A percentile compares a stretch with the other conserved stretches of the same genome.
phyloP scores from a whole-genome alignment of 2,888 invertebrate species.

The Plusia festucae region DNA sequence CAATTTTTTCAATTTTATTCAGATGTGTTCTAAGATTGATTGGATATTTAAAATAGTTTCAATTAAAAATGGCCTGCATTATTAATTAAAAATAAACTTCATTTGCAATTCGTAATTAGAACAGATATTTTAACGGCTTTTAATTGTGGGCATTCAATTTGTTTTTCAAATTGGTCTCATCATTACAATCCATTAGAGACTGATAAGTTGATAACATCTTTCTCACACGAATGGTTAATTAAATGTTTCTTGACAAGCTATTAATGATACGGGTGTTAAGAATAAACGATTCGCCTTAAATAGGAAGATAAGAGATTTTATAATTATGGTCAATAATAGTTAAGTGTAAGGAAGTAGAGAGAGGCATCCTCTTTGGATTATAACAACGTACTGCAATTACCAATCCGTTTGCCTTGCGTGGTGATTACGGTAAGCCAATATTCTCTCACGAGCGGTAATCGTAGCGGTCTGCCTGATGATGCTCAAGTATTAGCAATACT shows the following conservation, averaged over 20 bases:
- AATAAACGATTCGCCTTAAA: neutral
- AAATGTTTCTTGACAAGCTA: slow-evolving; percentile 34
- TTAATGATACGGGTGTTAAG: slow-evolving; percentile 26
- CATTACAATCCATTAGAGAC: slow-evolving; percentile 18
- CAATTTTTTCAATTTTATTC: slow-evolving; percentile 7
- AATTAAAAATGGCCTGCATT: slow-evolving; percentile 20
- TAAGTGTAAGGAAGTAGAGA: neutral
- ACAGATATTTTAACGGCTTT: slow-evolving; percentile 37
- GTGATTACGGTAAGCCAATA: slow-evolving; percentile 6
- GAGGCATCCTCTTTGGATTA: slow-evolving; percentile 6
- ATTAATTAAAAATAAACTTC: slow-evolving; percentile 16
- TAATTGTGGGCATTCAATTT: slow-evolving; percentile 30
- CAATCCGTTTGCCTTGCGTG: slow-evolving; percentile 5
- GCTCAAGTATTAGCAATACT: slow-evolving; percentile 5
- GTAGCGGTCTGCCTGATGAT: slow-evolving; percentile 5
- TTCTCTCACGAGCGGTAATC: slow-evolving; percentile 6
- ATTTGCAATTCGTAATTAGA: slow-evolving; percentile 28
- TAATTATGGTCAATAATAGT: neutral
- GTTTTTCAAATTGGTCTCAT: slow-evolving; percentile 27
- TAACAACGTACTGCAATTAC: slow-evolving; percentile 7
- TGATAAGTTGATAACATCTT: slow-evolving; percentile 18
- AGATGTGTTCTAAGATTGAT: slow-evolving; percentile 22
- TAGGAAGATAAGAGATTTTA: neutral
- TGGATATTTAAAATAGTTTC: slow-evolving; percentile 22
- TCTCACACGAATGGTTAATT: slow-evolving; percentile 12